These are phyloP conservation scores for Origma solitaria DNA, from an alignment of 2,113 vertebrate genomes.

Conservation along the genomic window DNA sequence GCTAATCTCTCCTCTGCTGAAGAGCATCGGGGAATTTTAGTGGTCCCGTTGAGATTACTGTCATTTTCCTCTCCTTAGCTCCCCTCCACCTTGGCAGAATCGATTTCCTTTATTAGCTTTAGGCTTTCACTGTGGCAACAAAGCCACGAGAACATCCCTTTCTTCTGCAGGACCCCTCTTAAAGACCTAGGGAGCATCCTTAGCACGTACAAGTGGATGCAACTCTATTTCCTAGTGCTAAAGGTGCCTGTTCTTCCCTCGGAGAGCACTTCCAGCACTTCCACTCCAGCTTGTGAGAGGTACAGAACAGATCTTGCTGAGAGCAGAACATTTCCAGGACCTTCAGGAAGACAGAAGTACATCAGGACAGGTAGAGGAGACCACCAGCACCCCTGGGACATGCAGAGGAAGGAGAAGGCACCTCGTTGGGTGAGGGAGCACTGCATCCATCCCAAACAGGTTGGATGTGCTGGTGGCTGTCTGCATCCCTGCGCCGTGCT, in stretches of 20 bases:
- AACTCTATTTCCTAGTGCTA: not conserved
- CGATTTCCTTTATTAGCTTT: not conserved
- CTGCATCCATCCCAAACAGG: not conserved
- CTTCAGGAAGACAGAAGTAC: not conserved
- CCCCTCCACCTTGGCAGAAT: not conserved
- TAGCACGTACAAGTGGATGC: not conserved
- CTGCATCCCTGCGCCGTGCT: not conserved
- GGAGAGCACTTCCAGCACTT: not conserved
- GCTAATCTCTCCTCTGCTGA: not conserved
- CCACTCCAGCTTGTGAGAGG: not conserved
- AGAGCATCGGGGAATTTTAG: not conserved
- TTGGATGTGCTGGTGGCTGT: not conserved
- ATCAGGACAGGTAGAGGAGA: not conserved
- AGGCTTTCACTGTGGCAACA: not conserved
- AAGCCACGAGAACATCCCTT: not conserved
- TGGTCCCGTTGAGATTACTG: not conserved
- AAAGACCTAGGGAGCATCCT: not conserved
- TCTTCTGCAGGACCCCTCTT: not conserved
- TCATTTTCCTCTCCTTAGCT: not conserved
- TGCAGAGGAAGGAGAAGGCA: not conserved
- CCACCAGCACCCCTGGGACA: not conserved
- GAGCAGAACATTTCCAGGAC: not conserved
- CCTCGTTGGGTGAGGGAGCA: not conserved
- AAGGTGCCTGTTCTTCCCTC: not conserved
- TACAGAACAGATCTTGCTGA: rapidly evolving